Evolutionary conservation across 2,888 invertebrate genomes (phyloP), one percentile per base, ranked within the genome.

Genomic region (Ochropleura plecta): DNA sequence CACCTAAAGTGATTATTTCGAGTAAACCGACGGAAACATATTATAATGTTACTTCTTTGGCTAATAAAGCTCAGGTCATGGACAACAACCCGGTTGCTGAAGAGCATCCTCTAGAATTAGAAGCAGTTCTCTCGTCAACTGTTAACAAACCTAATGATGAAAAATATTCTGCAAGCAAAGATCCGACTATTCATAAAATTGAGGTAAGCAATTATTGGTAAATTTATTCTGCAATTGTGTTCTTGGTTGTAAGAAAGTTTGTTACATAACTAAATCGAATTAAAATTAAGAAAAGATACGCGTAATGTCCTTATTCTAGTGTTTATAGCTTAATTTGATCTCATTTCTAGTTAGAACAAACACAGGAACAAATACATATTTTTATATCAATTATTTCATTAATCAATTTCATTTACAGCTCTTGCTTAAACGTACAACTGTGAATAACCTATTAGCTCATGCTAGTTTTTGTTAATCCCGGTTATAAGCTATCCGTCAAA

Each of bases 91-190:
- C 87, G 57, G 71, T 69, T 5, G 70, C 81, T 7, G 92, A 91
- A 69, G 94, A 94, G 70, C 90, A 84, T n/a, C 95, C 94, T 0
- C 82, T 95, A 70, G 92, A 93, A 83, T 83, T 95, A 69, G 95
- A 95, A 87, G 92, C 92, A 20, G 91, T 93, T 46, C 82, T 96
- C 76, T 95, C 95, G 0, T 94, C 95, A 14, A 93, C 94, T 5
- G 92, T 95, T 9, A 77, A 83, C 49, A 85, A 89, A n/a, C 40
- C 30, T 18, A 60, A 49, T 9, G 78, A 12, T 65, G 69, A 46
- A 78, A 83, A 88, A 42, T 59, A 69, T 10, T 12, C 74, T 30
- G 69, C 51, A 55, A 78, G 70, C 53, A 86, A 88, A 79, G 57
- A 78, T 60, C 44, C 73, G 55, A 78, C 82, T 8, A 83, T 63